These are phyloP conservation scores for Bombus balteatus DNA, from an alignment of 1,140 invertebrate species.

Conservation along the genomic window DNA sequence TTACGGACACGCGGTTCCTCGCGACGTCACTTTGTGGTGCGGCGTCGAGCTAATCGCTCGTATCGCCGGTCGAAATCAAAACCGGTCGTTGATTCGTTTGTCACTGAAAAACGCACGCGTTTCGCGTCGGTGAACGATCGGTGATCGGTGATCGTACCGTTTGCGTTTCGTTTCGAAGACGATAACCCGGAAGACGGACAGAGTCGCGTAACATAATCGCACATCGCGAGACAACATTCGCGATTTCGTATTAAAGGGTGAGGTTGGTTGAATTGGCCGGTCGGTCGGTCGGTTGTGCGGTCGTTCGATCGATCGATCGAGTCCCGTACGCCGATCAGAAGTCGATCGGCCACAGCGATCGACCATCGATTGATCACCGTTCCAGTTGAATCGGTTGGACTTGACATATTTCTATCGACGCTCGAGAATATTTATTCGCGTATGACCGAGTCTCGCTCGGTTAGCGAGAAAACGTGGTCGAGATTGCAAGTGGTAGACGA, in stretches of 20 bases:
- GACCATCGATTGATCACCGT: neutral
- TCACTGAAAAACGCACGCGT: neutral
- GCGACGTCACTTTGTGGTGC: constrained; percentile 72
- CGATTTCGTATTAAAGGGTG: neutral
- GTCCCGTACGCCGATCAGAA: constrained; percentile 24
- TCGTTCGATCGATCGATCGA: constrained; percentile 21
- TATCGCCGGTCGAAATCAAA: constrained; percentile 37
- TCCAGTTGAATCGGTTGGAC: neutral
- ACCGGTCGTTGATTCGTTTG: neutral
- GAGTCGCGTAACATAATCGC: neutral
- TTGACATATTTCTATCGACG: too few species aligned
- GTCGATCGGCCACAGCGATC: constrained; percentile 16
- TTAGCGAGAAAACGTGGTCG: neutral
- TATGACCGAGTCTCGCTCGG: neutral
- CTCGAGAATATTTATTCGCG: neutral
- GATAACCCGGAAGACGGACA: neutral
- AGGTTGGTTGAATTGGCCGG: neutral
- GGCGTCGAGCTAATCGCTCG: constrained; percentile 67
- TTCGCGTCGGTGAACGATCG: too few species aligned
- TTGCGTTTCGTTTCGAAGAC: neutral
- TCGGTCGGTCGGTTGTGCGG: constrained; percentile 1
- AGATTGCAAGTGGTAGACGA: neutral
- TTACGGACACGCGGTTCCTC: constrained; percentile 67
- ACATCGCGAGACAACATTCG: neutral
- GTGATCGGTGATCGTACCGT: neutral